Evolutionary conservation across 1,140 invertebrate genomes (phyloP).

Genomic region (Lepidotrigona ventralis): DNA sequence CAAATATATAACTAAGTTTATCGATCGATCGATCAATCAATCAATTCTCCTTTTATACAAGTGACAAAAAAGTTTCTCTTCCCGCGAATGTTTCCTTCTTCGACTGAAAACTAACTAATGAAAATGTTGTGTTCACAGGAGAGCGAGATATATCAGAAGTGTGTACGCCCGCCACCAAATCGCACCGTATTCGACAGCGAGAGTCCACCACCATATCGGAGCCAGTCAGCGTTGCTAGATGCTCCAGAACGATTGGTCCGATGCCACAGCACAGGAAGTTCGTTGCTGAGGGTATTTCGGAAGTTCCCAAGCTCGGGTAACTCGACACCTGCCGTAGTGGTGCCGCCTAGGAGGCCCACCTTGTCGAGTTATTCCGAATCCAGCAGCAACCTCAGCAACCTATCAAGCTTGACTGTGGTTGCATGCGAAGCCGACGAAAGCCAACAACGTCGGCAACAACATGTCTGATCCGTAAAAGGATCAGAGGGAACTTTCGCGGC

Average conservation of each 20-base stretch:
- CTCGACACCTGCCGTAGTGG: conserved; percentile 59
- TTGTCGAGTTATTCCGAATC: conserved; percentile 77
- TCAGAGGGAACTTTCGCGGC: too few species aligned
- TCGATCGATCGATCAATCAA: too few species aligned
- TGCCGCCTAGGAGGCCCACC: conserved; percentile 66
- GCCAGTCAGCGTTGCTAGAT: conserved; percentile 80
- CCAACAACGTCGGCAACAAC: conserved; percentile 68
- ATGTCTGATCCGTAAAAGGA: conserved; percentile 67
- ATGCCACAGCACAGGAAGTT: conserved; percentile 76
- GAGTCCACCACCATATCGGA: conserved; percentile 84
- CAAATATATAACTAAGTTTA: too few species aligned
- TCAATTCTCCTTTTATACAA: too few species aligned
- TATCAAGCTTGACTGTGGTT: conserved; percentile 76
- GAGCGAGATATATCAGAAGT: conserved; percentile 85
- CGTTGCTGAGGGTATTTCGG: conserved; percentile 69
- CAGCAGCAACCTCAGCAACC: conserved; percentile 74
- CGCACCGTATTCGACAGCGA: conserved; percentile 86
- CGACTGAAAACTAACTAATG: neutral
- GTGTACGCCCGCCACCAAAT: conserved; percentile 86
- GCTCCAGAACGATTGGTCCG: conserved; percentile 73
- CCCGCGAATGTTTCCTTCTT: too few species aligned
- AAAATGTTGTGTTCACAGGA: conserved; percentile 77
- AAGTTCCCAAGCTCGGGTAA: conserved; percentile 65
- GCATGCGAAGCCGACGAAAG: conserved; percentile 76
- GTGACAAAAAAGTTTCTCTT: too few species aligned